Base-by-base conservation (phyloP, 23 tunicate species). In the Halocynthia aurantium region DNA sequence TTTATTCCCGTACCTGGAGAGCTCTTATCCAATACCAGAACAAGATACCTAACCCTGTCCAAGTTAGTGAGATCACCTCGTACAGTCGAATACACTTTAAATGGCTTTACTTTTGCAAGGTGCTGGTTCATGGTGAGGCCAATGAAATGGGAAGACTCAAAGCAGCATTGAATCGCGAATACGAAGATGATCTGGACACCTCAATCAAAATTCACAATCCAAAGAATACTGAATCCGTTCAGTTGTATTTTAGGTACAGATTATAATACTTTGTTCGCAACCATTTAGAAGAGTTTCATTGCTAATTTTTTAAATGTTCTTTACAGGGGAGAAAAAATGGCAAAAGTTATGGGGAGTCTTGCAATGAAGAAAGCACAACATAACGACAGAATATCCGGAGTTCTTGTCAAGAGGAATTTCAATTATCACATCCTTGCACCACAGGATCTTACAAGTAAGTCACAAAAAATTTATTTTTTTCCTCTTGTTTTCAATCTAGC, bases 401-500 rank as follows among this genome's bases (percentile, higher is more conserved):
- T 94, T 81, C 68, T 94, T 52, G 95, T 94, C 62, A 88, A 88
- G 57, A 71, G 94, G 49, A 94, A 94, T 63, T 94, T 94, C 82
- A 94, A 94, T 61, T 94, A 94, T 81, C 88, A 94, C 65, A 88
- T 94, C 13, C 79, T 94, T n/a, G 99, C 95, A 12, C 95, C 99
- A 2, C 78, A 77, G 50, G 99, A 94, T 77, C 57, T 94, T 52
- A 65, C 84, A 58, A 83, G 98, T 89, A 51, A 62, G 69, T 31
- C 44, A 31, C 44, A 4, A 4, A 31, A 31, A 31, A 0, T 31
- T 31, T 4, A 31, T 31, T 31, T 31, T 31, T 31, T 31, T 1
- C 2, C 1, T 0, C 1, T 31, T 31, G 44, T 31, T 31, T 31
- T 31, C 44, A 31, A 31, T 31, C 44, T 31, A 31, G 44, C 44